Percentiles rank a stretch among this genome's conserved stretches.
These are phyloP conservation scores for Natrix natrix DNA, from an alignment of 2,797 vertebrate genomes.

Conservation along the genomic window DNA sequence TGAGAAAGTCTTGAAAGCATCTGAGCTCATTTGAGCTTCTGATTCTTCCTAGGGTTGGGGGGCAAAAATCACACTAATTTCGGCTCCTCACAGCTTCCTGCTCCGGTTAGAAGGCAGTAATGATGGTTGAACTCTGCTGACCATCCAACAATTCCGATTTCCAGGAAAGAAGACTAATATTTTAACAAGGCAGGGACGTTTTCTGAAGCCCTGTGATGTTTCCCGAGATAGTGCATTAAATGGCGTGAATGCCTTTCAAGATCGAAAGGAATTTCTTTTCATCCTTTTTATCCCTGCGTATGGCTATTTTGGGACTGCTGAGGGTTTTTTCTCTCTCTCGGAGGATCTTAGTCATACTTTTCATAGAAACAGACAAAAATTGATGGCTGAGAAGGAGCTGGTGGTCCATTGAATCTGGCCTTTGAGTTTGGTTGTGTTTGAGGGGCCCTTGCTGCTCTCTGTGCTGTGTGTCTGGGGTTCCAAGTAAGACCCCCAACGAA, in stretches of 20 bases:
- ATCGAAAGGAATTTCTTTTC: not conserved
- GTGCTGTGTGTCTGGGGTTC: too few species aligned
- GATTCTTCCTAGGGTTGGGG: not conserved
- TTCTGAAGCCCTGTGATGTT: not conserved
- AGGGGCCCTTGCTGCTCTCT: not conserved
- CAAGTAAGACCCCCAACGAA: too few species aligned
- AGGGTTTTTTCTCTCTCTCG: not conserved
- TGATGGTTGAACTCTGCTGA: not conserved
- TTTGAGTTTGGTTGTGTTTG: not conserved
- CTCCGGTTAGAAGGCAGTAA: not conserved
- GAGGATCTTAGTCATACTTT: not conserved
- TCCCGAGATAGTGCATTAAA: not conserved
- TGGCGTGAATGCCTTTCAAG: not conserved
- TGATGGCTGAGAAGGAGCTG: not conserved
- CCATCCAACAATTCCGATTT: not conserved
- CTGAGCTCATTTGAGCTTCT: not conserved
- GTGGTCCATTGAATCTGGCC: not conserved
- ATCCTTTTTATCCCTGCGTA: too few species aligned
- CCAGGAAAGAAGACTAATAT: not conserved
- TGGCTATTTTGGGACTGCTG: not conserved
- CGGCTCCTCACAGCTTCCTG: not conserved
- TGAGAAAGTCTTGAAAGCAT: not conserved
- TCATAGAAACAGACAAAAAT: not conserved
- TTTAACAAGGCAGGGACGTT: not conserved
- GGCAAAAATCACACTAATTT: slow-evolving; percentile 8